Evolutionary conservation across 2,113 vertebrate species (phyloP), one percentile per base, ranked within the genome.

Genomic region (Strigops habroptila): DNA sequence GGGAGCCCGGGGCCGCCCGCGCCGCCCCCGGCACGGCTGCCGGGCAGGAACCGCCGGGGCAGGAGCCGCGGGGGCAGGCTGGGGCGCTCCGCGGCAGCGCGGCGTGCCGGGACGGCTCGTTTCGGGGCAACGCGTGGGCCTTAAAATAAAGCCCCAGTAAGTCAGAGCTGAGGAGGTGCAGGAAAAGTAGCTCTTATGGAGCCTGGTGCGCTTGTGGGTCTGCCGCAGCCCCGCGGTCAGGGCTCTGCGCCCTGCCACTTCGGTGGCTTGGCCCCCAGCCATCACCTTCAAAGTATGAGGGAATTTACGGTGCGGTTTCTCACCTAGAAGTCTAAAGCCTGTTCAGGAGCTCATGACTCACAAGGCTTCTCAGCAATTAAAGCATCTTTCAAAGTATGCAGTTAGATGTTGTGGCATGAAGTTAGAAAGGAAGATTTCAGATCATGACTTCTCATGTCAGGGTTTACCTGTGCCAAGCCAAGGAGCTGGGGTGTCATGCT

Each of bases 11-110:
- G 31, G 37, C 4, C 6, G 37, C 5, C 30, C 9, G 9, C 22
- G 14, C 12, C 8, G 35, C 23, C 12, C 24, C 14, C 3, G 28
- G 33, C 64, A 12, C 6, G 25, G 31, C 17, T 5, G 44, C 30
- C 2, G n/a, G 39, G 16, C 10, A 3, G 27, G 13, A 41, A 5
- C 8, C 1, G 64, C 5, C 1, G 69, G 1, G 14, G 7, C 24
- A 16, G n/a, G n/a, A n/a, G n/a, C 46, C n/a, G 60, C 23, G 1
- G 19, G 5, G 60, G 41, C 16, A 7, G 48, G 33, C 60, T 28
- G 24, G 48, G 31, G 4, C 10, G 5, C 2, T 24, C 31, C 6
- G 78, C 49, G 22, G 83, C 5, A 18, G 60, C 15, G 22, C 53
- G 24, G 41, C 15, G 23, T 8, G 35, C n/a, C 24, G 30, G 60